phyloP scores from a whole-genome alignment of 1,140 invertebrate species.

The Metaphire vulgaris region DNA sequence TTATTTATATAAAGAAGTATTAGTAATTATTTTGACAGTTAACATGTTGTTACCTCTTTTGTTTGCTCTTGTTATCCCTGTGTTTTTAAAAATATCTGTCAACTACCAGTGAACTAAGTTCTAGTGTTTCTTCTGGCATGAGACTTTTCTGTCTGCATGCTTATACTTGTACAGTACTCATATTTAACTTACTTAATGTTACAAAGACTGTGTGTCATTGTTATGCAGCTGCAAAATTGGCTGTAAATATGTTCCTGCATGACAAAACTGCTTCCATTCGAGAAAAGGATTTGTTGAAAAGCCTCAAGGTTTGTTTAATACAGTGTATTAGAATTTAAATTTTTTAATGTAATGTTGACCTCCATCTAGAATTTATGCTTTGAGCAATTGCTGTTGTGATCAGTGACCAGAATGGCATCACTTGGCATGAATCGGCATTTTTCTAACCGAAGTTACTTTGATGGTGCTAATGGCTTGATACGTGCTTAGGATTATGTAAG shows the following conservation, averaged over 20 bases:
- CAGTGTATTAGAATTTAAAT: not conserved
- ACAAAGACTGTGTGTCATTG: too few relatives aligned
- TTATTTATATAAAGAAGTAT: constrained; percentile 9
- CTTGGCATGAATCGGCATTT: too few relatives aligned
- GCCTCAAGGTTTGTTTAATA: constrained; percentile 62
- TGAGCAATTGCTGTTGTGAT: not conserved
- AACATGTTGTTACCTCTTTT: not conserved
- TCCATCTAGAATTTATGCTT: not conserved
- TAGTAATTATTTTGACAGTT: not conserved
- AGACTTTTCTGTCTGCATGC: too few relatives aligned
- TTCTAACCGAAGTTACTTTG: too few relatives aligned
- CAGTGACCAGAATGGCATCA: too few relatives aligned
- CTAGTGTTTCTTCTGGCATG: constrained; percentile 26
- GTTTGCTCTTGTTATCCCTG: too few relatives aligned
- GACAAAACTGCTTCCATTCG: constrained; percentile 70
- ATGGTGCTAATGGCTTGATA: too few relatives aligned
- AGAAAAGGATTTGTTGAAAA: constrained; percentile 87
- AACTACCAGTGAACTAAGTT: too few relatives aligned
- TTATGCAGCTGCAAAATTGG: constrained; percentile 73
- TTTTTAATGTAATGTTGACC: not conserved
- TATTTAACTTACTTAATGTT: too few relatives aligned
- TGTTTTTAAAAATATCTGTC: too few relatives aligned
- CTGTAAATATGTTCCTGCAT: constrained; percentile 76
- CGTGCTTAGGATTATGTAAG: not conserved
- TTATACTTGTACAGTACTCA: too few relatives aligned